A percentile compares a stretch with the other conserved stretches of the same genome.
Evolutionary conservation across 2,113 vertebrate species (phyloP).

Genomic region (Saccopteryx bilineata): DNA sequence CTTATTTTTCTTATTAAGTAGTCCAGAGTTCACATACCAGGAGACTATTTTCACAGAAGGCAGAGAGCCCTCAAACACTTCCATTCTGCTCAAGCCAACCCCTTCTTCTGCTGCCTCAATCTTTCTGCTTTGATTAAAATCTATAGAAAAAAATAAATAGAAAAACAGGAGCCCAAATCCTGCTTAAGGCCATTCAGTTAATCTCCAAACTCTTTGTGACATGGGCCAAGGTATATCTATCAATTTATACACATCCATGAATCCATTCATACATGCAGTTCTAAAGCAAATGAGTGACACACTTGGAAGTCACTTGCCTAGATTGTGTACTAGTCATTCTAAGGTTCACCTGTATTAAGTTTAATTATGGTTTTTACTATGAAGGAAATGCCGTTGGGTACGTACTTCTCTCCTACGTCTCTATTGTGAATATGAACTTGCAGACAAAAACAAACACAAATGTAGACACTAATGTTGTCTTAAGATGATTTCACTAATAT

Average conservation of each 20-base stretch:
- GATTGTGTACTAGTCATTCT: neutral
- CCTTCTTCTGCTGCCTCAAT: neutral
- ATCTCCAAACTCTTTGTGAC: neutral
- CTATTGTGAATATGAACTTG: fast-evolving
- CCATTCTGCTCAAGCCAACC: neutral
- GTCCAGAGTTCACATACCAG: neutral
- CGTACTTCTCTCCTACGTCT: fast-evolving
- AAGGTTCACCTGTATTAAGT: neutral
- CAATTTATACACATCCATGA: neutral
- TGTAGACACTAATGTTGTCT: conserved; percentile 29
- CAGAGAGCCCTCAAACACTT: neutral
- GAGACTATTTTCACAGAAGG: neutral
- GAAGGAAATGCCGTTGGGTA: fast-evolving
- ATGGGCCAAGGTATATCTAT: neutral
- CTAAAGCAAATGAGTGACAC: neutral
- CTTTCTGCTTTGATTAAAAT: neutral
- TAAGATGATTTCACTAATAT: neutral
- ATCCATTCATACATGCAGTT: neutral
- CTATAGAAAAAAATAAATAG: neutral
- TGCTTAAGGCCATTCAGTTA: neutral
- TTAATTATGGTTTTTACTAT: neutral
- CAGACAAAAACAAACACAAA: conserved; percentile 40
- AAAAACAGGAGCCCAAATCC: neutral
- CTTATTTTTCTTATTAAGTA: conserved; percentile 11
- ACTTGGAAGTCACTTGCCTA: conserved; percentile 8